These are phyloP conservation scores for Drosophila fungiperda DNA, from an alignment of 2,888 invertebrate genomes.

Conservation along the genomic window DNA sequence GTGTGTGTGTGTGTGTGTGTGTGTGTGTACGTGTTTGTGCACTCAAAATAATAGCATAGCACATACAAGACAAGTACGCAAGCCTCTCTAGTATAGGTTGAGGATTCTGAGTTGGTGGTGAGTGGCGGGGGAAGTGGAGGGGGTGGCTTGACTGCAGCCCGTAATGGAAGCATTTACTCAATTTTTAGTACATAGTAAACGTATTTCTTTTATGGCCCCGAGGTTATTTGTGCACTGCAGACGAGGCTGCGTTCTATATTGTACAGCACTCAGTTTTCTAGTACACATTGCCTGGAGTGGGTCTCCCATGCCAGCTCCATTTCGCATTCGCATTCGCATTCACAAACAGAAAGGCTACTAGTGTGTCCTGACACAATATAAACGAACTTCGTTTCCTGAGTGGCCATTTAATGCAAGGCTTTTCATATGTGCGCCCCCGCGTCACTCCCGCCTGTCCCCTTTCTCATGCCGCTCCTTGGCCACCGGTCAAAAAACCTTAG, in stretches of 20 bases:
- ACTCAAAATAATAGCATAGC: constrained; percentile 74
- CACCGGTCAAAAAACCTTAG: constrained; percentile 54
- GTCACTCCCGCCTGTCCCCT: background rate
- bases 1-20: constrained; percentile 23
- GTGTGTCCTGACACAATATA: constrained; percentile 78
- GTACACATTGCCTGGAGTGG: background rate
- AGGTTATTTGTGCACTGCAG: constrained; percentile 72
- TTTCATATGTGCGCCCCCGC: constrained; percentile 53
- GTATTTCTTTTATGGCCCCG: constrained; percentile 76
- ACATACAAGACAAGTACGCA: constrained; percentile 49
- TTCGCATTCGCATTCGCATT: constrained; percentile 44
- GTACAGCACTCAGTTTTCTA: constrained; percentile 19
- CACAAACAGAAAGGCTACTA: constrained; percentile 67
- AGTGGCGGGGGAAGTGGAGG: background rate
- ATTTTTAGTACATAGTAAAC: constrained; percentile 79
- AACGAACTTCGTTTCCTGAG: constrained; percentile 80
- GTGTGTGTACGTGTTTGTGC: constrained; percentile 40
- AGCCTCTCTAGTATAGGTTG: constrained; percentile 18
- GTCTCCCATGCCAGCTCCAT: constrained; percentile 7
- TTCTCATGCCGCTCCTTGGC: background rate
- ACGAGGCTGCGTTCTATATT: constrained; percentile 57
- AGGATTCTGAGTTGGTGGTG: constrained; percentile 10
- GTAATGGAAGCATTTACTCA: constrained; percentile 80
- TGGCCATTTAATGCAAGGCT: constrained; percentile 78
- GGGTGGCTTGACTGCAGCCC: constrained; percentile 60